Evolutionary conservation across 2,888 invertebrate genomes (phyloP).

Genomic region (Hydrotaea diabolus): DNA sequence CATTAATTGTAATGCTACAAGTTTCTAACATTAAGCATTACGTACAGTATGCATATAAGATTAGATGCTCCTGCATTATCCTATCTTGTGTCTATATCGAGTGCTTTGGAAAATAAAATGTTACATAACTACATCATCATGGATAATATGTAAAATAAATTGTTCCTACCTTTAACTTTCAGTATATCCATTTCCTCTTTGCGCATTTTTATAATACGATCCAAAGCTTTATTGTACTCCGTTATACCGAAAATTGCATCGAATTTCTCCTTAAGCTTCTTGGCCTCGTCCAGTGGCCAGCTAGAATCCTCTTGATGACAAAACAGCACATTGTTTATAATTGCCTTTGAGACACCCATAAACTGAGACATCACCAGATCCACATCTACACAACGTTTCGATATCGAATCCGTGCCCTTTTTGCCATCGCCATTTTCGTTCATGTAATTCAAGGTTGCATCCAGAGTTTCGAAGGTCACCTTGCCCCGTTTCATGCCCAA

Average conservation of each 20-base stretch:
- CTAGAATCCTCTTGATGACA: conserved; percentile 99
- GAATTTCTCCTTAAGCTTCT: conserved; percentile 96
- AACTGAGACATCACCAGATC: conserved; percentile 87
- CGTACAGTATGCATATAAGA: too few species aligned
- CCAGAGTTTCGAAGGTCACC: conserved; percentile 85
- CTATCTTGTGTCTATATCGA: too few species aligned
- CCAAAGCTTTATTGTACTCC: conserved; percentile 94
- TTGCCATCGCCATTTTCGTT: conserved; percentile 78
- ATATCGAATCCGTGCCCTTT: conserved; percentile 83
- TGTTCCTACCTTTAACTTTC: conserved; percentile 82
- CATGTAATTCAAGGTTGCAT: conserved; percentile 84
- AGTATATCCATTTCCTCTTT: conserved; percentile 83
- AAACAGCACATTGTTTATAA: conserved; percentile 97
- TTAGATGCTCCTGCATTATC: too few species aligned
- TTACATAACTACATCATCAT: too few species aligned
- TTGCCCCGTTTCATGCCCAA: conserved; percentile 83
- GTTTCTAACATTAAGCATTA: too few species aligned
- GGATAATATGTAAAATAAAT: too few species aligned
- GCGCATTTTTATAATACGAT: conserved; percentile 86
- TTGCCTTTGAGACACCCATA: conserved; percentile 92
- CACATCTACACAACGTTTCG: conserved; percentile 87
- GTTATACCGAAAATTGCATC: conserved; percentile 99
- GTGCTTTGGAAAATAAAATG: too few species aligned
- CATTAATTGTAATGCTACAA: too few species aligned
- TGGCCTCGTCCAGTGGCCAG: conserved; percentile 97